Evolutionary conservation across 2,113 vertebrate genomes (phyloP).

Genomic region (Murina feae): DNA sequence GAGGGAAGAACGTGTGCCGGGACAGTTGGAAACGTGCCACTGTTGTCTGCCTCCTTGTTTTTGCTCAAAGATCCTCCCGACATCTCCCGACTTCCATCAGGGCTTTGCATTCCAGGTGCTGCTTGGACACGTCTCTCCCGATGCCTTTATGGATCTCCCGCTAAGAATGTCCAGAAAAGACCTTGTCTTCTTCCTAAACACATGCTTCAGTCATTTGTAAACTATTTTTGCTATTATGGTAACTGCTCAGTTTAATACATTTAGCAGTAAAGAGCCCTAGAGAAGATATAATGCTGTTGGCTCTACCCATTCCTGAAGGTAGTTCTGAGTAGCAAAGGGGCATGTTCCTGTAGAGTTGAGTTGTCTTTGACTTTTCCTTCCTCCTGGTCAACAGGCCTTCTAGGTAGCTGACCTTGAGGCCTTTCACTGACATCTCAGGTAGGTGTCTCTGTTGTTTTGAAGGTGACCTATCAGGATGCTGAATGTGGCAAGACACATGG

Average conservation of each 20-base stretch:
- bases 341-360: neutral
- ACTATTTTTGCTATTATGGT: neutral
- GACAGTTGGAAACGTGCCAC: neutral
- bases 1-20: neutral
- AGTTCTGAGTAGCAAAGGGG: neutral
- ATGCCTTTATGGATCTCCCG: neutral
- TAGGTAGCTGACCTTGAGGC: neutral
- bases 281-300: neutral
- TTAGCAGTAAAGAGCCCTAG: neutral
- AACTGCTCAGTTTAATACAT: neutral
- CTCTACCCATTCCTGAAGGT: neutral
- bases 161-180: neutral
- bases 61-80: neutral
- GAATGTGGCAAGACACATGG: neutral
- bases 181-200: neutral
- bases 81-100: neutral
- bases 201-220: neutral
- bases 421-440: neutral
- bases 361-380: neutral
- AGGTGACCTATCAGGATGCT: neutral
- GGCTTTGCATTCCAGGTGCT: neutral
- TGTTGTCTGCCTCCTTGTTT: neutral
- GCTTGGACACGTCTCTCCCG: neutral
- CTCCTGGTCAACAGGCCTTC: neutral
- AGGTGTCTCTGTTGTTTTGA: neutral